phyloP scores from a whole-genome alignment of 2,888 invertebrate genomes.

The Ochlodes sylvanus region DNA sequence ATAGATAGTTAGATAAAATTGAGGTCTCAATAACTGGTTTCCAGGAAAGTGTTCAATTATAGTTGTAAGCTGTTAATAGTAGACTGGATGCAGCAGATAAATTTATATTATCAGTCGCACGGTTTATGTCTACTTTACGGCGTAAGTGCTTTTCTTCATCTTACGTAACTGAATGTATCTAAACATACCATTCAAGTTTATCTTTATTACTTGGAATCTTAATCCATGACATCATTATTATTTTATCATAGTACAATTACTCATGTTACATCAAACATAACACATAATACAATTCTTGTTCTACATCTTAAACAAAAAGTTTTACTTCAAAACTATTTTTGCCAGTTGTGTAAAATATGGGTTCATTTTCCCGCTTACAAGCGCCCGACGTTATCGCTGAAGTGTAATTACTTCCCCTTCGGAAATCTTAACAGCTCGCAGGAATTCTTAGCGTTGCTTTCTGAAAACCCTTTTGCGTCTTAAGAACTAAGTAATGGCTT shows the following conservation, averaged over 20 bases:
- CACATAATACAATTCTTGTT: constrained; percentile 1
- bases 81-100: neutral
- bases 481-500: constrained; percentile 33
- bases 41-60: neutral
- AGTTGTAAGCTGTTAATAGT: neutral
- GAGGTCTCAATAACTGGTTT: neutral
- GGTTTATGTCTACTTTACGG: neutral
- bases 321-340: constrained; percentile 36
- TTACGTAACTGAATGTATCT: neutral
- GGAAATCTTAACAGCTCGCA: constrained; percentile 38
- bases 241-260: neutral
- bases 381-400: constrained; percentile 36
- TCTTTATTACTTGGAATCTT: neutral
- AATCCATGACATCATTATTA: too few relatives aligned
- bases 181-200: neutral
- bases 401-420: constrained; percentile 40
- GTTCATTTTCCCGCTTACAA: constrained; percentile 38
- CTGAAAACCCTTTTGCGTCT: constrained; percentile 36
- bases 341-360: constrained; percentile 38
- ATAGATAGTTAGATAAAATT: too few relatives aligned
- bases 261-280: neutral
- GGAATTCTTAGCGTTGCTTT: constrained; percentile 37
- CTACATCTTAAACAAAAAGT: constrained; percentile 20
- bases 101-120: neutral
- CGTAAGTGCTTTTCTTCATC: neutral